These are phyloP conservation scores for Thamnophis elegans DNA, from an alignment of 2,797 vertebrate species.

Conservation along the genomic window DNA sequence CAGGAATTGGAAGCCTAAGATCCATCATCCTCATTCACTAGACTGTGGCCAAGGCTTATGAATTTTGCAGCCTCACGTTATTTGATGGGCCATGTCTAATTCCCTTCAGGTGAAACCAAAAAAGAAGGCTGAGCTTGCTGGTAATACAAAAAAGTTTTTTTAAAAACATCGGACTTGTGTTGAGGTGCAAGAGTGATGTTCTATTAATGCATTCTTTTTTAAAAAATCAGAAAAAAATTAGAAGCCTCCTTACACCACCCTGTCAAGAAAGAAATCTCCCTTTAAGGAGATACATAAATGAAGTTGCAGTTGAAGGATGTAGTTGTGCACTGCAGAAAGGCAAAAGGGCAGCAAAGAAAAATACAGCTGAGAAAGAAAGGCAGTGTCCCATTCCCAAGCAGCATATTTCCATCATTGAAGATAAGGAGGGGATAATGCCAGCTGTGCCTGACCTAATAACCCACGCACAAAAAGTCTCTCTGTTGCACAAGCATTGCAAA, in stretches of 20 bases:
- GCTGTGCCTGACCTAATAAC: neutral
- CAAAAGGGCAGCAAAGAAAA: neutral
- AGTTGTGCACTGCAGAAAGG: neutral
- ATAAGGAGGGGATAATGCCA: neutral
- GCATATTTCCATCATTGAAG: neutral
- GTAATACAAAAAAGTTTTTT: neutral
- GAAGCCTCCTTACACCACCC: neutral
- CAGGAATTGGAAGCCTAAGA: neutral
- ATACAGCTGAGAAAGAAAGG: neutral
- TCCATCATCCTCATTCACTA: neutral
- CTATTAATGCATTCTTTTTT: neutral
- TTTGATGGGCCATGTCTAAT: neutral
- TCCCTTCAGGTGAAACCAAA: neutral
- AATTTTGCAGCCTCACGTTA: neutral
- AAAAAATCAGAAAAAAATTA: neutral
- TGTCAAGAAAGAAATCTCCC: neutral
- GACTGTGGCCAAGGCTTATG: neutral
- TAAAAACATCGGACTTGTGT: too few species aligned
- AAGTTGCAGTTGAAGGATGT: neutral
- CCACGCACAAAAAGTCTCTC: slow-evolving; percentile 8
- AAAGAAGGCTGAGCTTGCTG: neutral
- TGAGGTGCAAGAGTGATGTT: neutral
- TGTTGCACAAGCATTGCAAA: slow-evolving; percentile 16
- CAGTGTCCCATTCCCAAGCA: neutral
- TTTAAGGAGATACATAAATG: neutral